A percentile compares a stretch with the other conserved stretches of the same genome.
Conservation (phyloP, 2,888 invertebrate genomes). For the Brenthis hecate region DNA sequence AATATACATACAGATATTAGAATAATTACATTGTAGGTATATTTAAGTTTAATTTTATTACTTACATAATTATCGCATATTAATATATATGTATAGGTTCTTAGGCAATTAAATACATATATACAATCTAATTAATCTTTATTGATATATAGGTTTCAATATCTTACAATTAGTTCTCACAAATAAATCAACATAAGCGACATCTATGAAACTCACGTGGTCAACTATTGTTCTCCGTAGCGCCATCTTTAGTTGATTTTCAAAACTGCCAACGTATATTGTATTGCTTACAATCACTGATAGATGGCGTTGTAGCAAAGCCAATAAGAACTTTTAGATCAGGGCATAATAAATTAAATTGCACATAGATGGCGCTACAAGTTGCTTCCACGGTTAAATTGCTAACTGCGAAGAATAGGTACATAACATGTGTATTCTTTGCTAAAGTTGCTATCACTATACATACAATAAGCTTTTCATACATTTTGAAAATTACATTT, state of each 20-base stretch:
- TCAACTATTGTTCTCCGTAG: too few species aligned
- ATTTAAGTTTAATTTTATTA: too few species aligned
- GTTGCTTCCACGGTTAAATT: neutral
- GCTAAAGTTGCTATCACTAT: too few species aligned
- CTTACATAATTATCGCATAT: neutral
- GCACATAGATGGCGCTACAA: slow-evolving; percentile 1
- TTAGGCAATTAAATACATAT: too few species aligned
- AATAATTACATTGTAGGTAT: too few species aligned
- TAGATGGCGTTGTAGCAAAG: slow-evolving; percentile 3
- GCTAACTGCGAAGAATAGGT: neutral
- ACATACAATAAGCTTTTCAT: too few species aligned
- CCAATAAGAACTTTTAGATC: neutral
- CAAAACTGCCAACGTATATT: neutral
- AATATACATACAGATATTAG: too few species aligned
- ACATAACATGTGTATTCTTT: neutral
- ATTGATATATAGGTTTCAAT: neutral
- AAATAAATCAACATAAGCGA: neutral
- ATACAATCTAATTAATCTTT: neutral
- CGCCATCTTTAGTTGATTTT: neutral
- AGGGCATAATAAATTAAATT: neutral
- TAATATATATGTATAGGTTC: too few species aligned
- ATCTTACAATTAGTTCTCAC: neutral
- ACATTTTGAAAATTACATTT: too few species aligned
- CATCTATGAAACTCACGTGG: neutral
- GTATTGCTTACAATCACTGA: neutral